These are phyloP conservation scores for Epicauta chinensis DNA, from an alignment of 1,140 invertebrate genomes.

Conservation along the genomic window DNA sequence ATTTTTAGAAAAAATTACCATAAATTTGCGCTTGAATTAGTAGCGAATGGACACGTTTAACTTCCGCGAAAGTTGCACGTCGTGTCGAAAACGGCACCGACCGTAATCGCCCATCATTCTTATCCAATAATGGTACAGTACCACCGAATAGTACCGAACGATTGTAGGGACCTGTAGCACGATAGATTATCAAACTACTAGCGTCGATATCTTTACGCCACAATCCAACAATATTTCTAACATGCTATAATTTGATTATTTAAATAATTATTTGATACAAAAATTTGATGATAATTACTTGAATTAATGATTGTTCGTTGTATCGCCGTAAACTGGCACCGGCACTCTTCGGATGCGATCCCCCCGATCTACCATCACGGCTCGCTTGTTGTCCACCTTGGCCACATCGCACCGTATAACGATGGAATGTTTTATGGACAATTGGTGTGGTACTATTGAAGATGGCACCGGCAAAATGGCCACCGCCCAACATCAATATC, in stretches of 20 bases:
- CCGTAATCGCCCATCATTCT: constrained; percentile 59
- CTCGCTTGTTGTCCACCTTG: constrained; percentile 73
- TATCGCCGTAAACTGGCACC: constrained; percentile 75
- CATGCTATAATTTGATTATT: constrained; percentile 54
- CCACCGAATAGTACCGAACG: constrained; percentile 68
- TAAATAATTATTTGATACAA: constrained; percentile 2
- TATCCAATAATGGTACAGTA: constrained; percentile 60
- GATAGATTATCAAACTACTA: constrained; percentile 71
- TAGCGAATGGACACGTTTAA: constrained; percentile 66
- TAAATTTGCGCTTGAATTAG: constrained; percentile 53
- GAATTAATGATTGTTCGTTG: constrained; percentile 63
- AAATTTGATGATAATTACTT: constrained; percentile 46
- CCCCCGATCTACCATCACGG: constrained; percentile 59
- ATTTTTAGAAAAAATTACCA: constrained; percentile 28
- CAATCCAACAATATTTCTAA: constrained; percentile 63
- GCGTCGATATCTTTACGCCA: constrained; percentile 62
- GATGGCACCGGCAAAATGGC: constrained; percentile 80
- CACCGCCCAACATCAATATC: constrained; percentile 75
- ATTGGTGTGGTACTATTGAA: constrained; percentile 61
- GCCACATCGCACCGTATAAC: constrained; percentile 77
- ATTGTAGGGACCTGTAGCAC: constrained; percentile 70
- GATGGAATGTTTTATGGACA: constrained; percentile 83
- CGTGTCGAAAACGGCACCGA: constrained; percentile 77
- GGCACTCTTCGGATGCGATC: constrained; percentile 65
- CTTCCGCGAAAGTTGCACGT: constrained; percentile 75